Evolutionary conservation across 2,113 vertebrate species (phyloP).

Genomic region (Heterotis niloticus): DNA sequence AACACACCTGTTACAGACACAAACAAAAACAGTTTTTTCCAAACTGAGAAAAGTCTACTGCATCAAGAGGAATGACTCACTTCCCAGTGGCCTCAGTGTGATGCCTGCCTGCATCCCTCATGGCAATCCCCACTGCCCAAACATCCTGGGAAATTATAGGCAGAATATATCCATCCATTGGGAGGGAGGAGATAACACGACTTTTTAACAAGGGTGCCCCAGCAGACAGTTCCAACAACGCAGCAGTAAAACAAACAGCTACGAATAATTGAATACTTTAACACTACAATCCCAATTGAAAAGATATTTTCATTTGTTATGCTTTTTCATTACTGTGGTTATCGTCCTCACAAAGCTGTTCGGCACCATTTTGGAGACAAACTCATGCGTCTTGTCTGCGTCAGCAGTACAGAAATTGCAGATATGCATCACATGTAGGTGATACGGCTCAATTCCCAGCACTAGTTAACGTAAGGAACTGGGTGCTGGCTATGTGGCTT

Average conservation of each 20-base stretch:
- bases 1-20: neutral
- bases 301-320: neutral
- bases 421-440: slow-evolving; percentile 25
- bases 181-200: slow-evolving; percentile 1
- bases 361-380: neutral
- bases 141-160: slow-evolving; percentile 26
- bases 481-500: too few species aligned
- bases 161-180: slow-evolving; percentile 1
- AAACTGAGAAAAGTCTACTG: slow-evolving; percentile 15
- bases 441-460: neutral
- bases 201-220: slow-evolving; percentile 26
- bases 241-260: neutral
- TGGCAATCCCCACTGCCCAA: slow-evolving; percentile 20
- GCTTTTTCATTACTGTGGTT: neutral
- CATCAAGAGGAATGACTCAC: slow-evolving; percentile 22
- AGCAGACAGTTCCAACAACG: neutral
- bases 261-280: slow-evolving; percentile 28
- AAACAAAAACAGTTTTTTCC: neutral
- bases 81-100: slow-evolving; percentile 9
- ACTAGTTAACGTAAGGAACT: too few species aligned
- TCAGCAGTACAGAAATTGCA: slow-evolving; percentile 1
- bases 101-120: slow-evolving; percentile 21
- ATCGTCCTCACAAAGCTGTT: neutral
- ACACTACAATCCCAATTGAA: neutral
- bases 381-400: slow-evolving; percentile 7